Percentiles rank a stretch among this genome's conserved stretches.
phyloP scores from a whole-genome alignment of 2,797 vertebrate species.

The Trachurus trachurus region DNA sequence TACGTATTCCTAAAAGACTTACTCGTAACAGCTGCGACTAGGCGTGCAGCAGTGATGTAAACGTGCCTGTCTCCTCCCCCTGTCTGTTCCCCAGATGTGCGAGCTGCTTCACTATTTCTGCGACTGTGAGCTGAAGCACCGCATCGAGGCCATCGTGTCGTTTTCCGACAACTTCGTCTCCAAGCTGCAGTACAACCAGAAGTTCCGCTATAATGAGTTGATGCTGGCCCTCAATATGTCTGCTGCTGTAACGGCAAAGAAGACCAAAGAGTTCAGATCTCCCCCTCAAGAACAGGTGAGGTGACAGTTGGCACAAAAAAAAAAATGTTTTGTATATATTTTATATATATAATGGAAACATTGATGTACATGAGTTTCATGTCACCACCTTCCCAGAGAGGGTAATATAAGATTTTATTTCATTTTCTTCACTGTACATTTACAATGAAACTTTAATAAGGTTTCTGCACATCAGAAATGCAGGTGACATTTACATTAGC shows the following conservation, averaged over 20 bases:
- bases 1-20: conserved; percentile 19
- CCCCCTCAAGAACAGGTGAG: conserved; percentile 98
- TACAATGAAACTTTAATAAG: not conserved
- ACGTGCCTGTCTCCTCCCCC: conserved; percentile 22
- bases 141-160: conserved; percentile 97
- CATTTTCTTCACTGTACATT: not conserved
- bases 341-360: not conserved
- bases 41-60: conserved; percentile 11
- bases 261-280: conserved; percentile 97
- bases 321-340: too few species aligned
- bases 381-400: not conserved
- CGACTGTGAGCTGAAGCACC: conserved; percentile 97
- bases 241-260: conserved; percentile 96
- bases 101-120: conserved; percentile 98
- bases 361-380: not conserved
- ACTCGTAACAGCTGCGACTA: conserved; percentile 13
- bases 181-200: conserved; percentile 98
- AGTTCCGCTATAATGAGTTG: conserved; percentile 97
- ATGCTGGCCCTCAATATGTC: conserved; percentile 99
- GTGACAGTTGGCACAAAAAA: not conserved
- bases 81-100: conserved; percentile 90
- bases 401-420: not conserved
- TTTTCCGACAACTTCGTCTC: conserved; percentile 97
- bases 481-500: not conserved
- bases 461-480: not conserved